These are phyloP conservation scores for Hipparchia semele DNA, from an alignment of 2,888 invertebrate genomes.

Conservation along the genomic window DNA sequence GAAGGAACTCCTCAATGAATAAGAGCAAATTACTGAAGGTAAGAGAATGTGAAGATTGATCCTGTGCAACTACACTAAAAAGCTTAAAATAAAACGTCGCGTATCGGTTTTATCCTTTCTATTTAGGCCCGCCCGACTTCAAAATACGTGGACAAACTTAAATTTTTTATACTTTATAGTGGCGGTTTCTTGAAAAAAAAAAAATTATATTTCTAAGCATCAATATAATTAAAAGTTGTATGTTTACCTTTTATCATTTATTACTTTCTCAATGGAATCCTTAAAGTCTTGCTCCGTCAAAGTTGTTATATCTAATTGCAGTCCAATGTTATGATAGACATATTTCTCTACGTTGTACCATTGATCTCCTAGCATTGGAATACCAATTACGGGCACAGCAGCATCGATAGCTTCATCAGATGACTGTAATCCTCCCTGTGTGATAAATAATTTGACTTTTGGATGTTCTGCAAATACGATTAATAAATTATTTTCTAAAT, in stretches of 20 bases:
- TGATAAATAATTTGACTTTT: slow-evolving; percentile 65
- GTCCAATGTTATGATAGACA: slow-evolving; percentile 52
- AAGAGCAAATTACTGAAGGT: too few relatives aligned
- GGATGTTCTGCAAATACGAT: slow-evolving; percentile 56
- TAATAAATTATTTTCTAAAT: background rate
- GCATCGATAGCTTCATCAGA: slow-evolving; percentile 67
- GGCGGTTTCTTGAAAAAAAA: too few relatives aligned
- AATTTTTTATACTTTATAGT: too few relatives aligned
- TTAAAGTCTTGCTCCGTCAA: slow-evolving; percentile 49
- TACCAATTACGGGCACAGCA: slow-evolving; percentile 60
- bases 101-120: too few relatives aligned
- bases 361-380: slow-evolving; percentile 68
- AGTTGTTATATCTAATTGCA: slow-evolving; percentile 50
- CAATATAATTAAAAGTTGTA: background rate
- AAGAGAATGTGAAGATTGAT: too few relatives aligned
- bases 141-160: too few relatives aligned
- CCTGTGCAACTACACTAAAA: too few relatives aligned
- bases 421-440: slow-evolving; percentile 70
- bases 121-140: too few relatives aligned
- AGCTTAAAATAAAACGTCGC: too few relatives aligned
- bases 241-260: slow-evolving; percentile 47
- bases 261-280: slow-evolving; percentile 46
- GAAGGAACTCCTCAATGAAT: too few relatives aligned
- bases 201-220: too few relatives aligned
- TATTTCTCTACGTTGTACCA: slow-evolving; percentile 58